Evolutionary conservation across 2,113 vertebrate genomes (phyloP).

Genomic region (Eudyptes chrysolophus): DNA sequence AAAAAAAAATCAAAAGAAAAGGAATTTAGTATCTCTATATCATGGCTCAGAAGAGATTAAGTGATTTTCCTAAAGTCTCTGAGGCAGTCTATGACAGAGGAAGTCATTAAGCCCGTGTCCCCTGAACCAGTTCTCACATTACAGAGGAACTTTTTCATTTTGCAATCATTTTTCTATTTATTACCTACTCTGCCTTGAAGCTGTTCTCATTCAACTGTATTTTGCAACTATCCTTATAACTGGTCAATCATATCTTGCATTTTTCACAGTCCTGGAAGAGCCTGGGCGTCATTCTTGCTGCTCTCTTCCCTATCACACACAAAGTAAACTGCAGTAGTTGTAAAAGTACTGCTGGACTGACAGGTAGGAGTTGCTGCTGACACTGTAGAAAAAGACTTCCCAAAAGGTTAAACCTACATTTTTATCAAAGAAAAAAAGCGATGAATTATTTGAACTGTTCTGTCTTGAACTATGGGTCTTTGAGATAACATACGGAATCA

Average conservation of each 20-base stretch:
- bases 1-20: background rate
- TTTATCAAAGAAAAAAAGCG: slow-evolving; percentile 72
- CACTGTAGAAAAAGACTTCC: slow-evolving; percentile 67
- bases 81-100: slow-evolving; percentile 23
- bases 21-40: background rate
- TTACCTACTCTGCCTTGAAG: slow-evolving; percentile 31
- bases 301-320: slow-evolving; percentile 31
- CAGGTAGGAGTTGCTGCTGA: slow-evolving; percentile 71
- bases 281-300: slow-evolving; percentile 23
- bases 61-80: slow-evolving; percentile 26
- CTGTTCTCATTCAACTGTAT: background rate
- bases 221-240: slow-evolving; percentile 31
- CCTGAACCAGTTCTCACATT: background rate
- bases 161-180: slow-evolving; percentile 49
- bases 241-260: background rate
- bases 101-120: slow-evolving; percentile 15
- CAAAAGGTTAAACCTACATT: slow-evolving; percentile 70
- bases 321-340: slow-evolving; percentile 58
- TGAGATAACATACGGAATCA: slow-evolving; percentile 66
- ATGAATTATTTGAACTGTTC: slow-evolving; percentile 72
- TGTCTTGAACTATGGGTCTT: slow-evolving; percentile 69
- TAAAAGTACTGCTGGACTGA: slow-evolving; percentile 74
- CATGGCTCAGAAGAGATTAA: slow-evolving; percentile 11
- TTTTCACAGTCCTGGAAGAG: slow-evolving; percentile 49
- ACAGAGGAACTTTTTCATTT: slow-evolving; percentile 30